Percentiles rank a stretch among this genome's conserved stretches.
phyloP scores from a whole-genome alignment of 2,888 invertebrate genomes.

The Sphinx pinastri region DNA sequence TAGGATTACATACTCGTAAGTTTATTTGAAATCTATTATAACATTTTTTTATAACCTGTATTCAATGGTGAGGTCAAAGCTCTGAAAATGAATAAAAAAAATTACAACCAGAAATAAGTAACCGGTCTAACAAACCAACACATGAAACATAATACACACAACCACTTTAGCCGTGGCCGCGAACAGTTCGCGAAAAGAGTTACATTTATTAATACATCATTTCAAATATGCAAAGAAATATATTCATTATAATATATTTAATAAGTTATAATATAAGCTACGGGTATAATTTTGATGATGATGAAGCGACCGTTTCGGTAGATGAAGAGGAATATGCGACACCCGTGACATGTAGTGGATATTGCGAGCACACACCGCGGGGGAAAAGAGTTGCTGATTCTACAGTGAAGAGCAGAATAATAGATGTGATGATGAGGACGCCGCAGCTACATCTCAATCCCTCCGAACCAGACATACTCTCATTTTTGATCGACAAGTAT shows the following conservation, averaged over 20 bases:
- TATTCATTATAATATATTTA: slow-evolving; percentile 24
- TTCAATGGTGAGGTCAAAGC: slow-evolving; percentile 41
- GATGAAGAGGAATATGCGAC: slow-evolving; percentile 52
- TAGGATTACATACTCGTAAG: neutral
- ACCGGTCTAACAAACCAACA: slow-evolving; percentile 40
- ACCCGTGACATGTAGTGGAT: slow-evolving; percentile 47
- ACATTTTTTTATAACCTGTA: neutral
- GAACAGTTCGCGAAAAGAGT: slow-evolving; percentile 28
- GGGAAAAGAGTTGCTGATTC: slow-evolving; percentile 43
- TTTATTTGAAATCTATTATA: slow-evolving; percentile 15
- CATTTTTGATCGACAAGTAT: slow-evolving; percentile 62
- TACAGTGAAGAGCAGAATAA: slow-evolving; percentile 54
- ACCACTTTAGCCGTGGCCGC: slow-evolving; percentile 31
- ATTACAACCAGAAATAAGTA: slow-evolving; percentile 37
- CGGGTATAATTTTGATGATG: slow-evolving; percentile 37
- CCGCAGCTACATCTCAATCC: slow-evolving; percentile 53
- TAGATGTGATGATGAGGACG: slow-evolving; percentile 65
- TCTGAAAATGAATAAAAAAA: slow-evolving; percentile 34
- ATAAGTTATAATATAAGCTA: slow-evolving; percentile 30
- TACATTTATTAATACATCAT: neutral
- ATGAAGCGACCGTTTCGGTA: slow-evolving; percentile 43
- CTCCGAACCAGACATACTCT: slow-evolving; percentile 57
- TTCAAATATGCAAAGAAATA: neutral
- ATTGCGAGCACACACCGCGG: slow-evolving; percentile 45
- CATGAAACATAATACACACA: slow-evolving; percentile 26